Evolutionary conservation across 1,140 invertebrate species (phyloP), one percentile per base, ranked within the genome.

Genomic region (Antheraea mylitta): DNA sequence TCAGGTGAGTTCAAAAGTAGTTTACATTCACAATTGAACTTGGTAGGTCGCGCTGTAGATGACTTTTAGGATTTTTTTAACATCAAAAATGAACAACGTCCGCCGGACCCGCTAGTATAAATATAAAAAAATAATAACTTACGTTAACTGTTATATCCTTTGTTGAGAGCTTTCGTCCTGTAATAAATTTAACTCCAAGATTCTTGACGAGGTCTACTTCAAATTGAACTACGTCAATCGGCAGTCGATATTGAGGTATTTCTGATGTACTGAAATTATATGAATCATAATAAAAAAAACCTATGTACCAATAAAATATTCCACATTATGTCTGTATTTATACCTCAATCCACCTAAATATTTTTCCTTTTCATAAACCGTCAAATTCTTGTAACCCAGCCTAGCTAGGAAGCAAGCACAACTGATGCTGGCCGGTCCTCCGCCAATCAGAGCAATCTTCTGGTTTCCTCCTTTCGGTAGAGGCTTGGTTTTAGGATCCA

Each of bases 181-280:
- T 93, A 69, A 95, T 94, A 69, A 99, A 96, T 86, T 97, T 96
- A 0, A 99, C 98, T 11, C 98, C 98, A 22, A 99, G 90, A 93
- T 99, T 97, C 89, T 95, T 96, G 71, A 99, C 96, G 7, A 99
- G 93, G 58, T 98, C 93, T 16, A 99, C 95, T 93, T 99, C 99
- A 92, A 98, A 99, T 78, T 97, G 95, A 0, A 99, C 97, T 6
- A 97, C 98, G 75, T 97, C 95, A 75, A 95, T 98, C 0, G 99
- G 99, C 30, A 99, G 91, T 18, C 99, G 96, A 87, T 98, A 99
- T 86, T 99, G 98, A 0, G 99, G 99, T 77, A 99, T 99, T 91
- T 99, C 99, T 0, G 98, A 95, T 0, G 98, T 96, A 86, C 98
- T 98, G 81, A 77, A 94, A 92, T 69, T 18, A 11, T 5, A 53